Base-by-base conservation (phyloP, 2,797 vertebrate genomes). In the Etheostoma nigrum region DNA sequence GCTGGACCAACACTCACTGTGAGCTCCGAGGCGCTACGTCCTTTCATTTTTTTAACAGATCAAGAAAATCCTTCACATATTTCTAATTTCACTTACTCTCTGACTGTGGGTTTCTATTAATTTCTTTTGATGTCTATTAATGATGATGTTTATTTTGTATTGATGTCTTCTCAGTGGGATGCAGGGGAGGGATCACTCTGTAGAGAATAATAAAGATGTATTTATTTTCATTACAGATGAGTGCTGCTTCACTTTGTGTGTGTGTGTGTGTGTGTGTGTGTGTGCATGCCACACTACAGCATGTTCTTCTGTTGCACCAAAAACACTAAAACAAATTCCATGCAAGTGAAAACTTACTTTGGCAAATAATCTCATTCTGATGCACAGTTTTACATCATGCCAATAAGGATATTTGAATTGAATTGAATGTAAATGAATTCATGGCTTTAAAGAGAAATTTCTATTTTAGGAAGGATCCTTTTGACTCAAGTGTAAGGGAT, bases 191-290 rank as follows among this genome's bases (percentile, higher is more conserved):
- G 94, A 93, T 96, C 94, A 95, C 96, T 95, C 94, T 88, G 74
- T 91, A 88, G 87, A 89, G 90, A 96, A 95, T 95, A 97, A 98
- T 98, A 98, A 99, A 98, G 94, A 94, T 93, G 89, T 98, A 99
- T 99, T 99, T 99, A 99, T 99, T 99, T 98, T 98, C 92, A 96
- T 92, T 96, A 97, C 62, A 87, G 4, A 83, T 23, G 67, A 74
- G 63, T 84, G 11, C 21, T 52, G 21, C 6, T 25, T 74, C 45
- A 45, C 18, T 59, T 80, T 36, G 8, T 3, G 33, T 9, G 33
- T 36, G 33, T 9, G 33, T 9, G 33, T 36, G 7, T 9, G 33
- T 33, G 33, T 8, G 33, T 33, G 33, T 8, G 33, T 5, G 33
- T 33, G 33, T 33, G 33, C 6, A 7, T 8, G 7, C 27, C 27